Conservation (phyloP, 1,140 invertebrate genomes). For the Pogonognathellus flavescens region DNA sequence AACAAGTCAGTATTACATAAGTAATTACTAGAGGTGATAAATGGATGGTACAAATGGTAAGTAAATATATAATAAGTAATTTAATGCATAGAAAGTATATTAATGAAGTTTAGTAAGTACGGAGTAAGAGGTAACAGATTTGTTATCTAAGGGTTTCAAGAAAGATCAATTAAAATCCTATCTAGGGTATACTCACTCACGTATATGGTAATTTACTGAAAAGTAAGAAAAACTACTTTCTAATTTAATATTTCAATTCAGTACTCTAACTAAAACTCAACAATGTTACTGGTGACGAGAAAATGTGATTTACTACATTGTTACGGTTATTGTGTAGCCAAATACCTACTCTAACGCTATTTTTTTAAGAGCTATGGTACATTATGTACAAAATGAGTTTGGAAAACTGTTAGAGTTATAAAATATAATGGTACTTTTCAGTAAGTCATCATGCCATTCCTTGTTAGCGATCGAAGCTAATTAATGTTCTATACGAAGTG, state of each 20-base stretch:
- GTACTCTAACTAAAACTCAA: constrained; percentile 6
- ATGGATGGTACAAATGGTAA: constrained; percentile 17
- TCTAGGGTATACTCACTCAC: neutral
- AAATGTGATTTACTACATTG: constrained; percentile 41
- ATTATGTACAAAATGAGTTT: constrained; percentile 25
- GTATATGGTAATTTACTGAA: neutral
- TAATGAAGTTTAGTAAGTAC: constrained; percentile 31
- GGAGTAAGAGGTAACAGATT: constrained; percentile 40
- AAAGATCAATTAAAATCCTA: constrained; percentile 1
- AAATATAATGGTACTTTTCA: constrained; percentile 12
- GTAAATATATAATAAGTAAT: neutral
- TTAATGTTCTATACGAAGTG: neutral
- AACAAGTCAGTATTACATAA: neutral
- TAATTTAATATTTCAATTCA: constrained; percentile 24
- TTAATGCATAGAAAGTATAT: constrained; percentile 12
- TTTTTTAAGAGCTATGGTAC: neutral
- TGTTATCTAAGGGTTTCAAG: constrained; percentile 21
- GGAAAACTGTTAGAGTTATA: constrained; percentile 31
- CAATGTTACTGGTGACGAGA: neutral
- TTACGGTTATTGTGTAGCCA: constrained; percentile 24
- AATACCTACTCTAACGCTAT: constrained; percentile 20
- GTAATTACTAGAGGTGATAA: constrained; percentile 22
- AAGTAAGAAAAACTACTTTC: neutral
- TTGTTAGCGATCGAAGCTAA: constrained; percentile 1
- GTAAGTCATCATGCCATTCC: constrained; percentile 39